phyloP scores from a whole-genome alignment of 1,140 invertebrate species.

The Melitaea cinxia region DNA sequence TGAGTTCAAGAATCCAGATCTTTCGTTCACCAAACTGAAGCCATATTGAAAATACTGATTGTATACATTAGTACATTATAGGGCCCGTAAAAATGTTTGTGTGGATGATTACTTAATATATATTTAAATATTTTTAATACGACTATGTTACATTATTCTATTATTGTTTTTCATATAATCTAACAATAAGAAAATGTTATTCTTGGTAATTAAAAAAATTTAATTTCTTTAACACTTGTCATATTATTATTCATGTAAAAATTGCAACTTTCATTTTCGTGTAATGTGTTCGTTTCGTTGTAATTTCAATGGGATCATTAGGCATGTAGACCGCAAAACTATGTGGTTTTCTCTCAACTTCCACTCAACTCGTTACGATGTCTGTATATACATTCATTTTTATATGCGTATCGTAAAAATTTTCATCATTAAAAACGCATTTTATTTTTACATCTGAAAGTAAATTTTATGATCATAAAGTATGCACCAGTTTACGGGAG shows the following conservation, averaged over 20 bases:
- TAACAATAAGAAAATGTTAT: no score
- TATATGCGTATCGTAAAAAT: conserved; percentile 3
- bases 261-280: conserved; percentile 12
- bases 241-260: background rate
- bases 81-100: no score
- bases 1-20: no score
- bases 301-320: conserved; percentile 25
- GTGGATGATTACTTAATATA: no score
- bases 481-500: background rate
- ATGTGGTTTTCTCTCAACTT: conserved; percentile 23
- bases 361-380: conserved; percentile 12
- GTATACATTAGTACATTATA: no score
- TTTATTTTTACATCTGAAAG: background rate
- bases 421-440: conserved; percentile 13
- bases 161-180: no score
- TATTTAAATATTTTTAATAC: no score
- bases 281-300: conserved; percentile 14
- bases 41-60: no score
- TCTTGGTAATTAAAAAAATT: no score
- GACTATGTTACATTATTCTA: no score
- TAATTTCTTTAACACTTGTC: no score
- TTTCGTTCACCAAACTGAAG: no score
- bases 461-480: background rate
- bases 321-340: conserved; percentile 23
- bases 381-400: conserved; percentile 9